phyloP scores from a whole-genome alignment of 2,797 vertebrate species.

The Botia almorhae region DNA sequence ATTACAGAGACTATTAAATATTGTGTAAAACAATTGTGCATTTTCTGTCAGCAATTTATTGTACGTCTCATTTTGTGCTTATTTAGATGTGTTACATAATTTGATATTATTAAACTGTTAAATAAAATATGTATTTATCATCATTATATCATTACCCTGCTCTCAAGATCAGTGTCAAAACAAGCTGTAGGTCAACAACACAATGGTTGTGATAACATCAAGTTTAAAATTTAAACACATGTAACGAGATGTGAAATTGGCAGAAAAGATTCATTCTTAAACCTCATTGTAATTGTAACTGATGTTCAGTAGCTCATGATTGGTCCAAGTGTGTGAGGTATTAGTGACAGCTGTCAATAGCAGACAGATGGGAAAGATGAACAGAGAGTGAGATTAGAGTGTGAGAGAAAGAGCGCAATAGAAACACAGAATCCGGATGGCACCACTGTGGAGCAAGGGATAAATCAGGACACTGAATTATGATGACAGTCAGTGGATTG shows the following conservation, averaged over 20 bases:
- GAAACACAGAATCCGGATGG: conserved; percentile 29
- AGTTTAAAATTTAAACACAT: not conserved
- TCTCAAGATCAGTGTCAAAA: no score
- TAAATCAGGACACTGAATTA: conserved; percentile 43
- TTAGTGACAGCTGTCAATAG: not conserved
- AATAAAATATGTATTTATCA: no score
- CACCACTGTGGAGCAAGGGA: conserved; percentile 20
- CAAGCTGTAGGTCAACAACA: no score
- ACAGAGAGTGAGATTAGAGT: conserved; percentile 35
- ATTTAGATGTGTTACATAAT: no score
- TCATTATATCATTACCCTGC: no score
- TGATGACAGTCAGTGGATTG: conserved; percentile 39
- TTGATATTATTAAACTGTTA: no score
- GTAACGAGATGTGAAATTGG: no score
- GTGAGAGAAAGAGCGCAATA: conserved; percentile 13
- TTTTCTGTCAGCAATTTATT: no score
- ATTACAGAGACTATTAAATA: no score
- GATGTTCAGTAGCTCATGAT: not conserved
- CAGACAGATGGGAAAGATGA: conserved; percentile 17
- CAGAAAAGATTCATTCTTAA: not conserved
- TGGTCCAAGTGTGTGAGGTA: conserved; percentile 19
- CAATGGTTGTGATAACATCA: no score
- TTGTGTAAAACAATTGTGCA: no score
- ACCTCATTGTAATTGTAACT: not conserved
- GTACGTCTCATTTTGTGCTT: no score